Percentiles rank a stretch among this genome's conserved stretches.
Conservation (phyloP, 2,888 invertebrate genomes). For the Tinea pellionella region DNA sequence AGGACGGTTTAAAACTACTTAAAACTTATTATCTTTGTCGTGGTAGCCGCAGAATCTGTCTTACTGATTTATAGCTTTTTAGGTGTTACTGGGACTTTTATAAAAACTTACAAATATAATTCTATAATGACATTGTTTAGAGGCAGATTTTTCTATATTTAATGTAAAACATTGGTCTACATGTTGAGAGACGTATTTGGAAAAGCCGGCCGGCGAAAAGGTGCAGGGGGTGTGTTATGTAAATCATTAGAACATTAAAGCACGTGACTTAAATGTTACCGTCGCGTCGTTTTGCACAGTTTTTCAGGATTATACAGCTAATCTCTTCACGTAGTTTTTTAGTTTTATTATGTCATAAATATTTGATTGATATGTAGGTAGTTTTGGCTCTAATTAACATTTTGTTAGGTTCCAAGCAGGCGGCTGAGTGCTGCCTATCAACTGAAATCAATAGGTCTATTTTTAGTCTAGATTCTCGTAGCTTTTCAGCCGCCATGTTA, state of each 20-base stretch:
- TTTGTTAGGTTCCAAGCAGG: neutral
- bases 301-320: neutral
- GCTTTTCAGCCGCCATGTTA: neutral
- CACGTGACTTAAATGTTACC: conserved; percentile 25
- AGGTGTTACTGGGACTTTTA: too few relatives aligned
- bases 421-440: neutral
- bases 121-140: too few relatives aligned
- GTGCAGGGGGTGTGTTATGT: conserved; percentile 28
- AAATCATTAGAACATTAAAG: conserved; percentile 26
- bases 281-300: neutral
- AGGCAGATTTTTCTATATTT: too few relatives aligned
- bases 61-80: too few relatives aligned
- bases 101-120: too few relatives aligned
- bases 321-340: neutral
- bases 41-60: too few relatives aligned
- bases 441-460: neutral
- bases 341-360: neutral
- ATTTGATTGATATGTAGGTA: neutral
- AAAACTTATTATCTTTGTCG: too few relatives aligned
- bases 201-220: conserved; percentile 22
- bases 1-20: too few relatives aligned
- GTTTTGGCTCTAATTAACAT: neutral
- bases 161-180: too few relatives aligned
- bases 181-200: neutral
- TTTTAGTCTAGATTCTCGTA: neutral